Percentiles rank a stretch among this genome's conserved stretches.
Evolutionary conservation across 2,888 invertebrate species (phyloP).

Genomic region (Cacoxenus indagator): DNA sequence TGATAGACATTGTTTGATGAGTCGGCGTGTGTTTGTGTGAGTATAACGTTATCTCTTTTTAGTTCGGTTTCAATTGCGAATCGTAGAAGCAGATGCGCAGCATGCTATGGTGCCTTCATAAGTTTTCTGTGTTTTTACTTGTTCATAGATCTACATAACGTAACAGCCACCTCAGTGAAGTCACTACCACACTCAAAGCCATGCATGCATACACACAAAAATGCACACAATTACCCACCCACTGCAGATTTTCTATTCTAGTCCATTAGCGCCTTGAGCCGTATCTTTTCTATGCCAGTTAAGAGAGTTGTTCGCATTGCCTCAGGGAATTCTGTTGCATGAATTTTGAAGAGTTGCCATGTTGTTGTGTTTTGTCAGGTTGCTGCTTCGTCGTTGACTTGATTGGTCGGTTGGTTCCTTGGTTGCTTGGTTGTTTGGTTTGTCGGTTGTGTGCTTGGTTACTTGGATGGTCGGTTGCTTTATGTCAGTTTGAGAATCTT

Average conservation of each 20-base stretch:
- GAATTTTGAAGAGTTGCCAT: constrained; percentile 59
- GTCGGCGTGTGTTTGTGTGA: too few relatives aligned
- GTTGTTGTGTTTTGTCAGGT: constrained; percentile 36
- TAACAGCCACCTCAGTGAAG: too few relatives aligned
- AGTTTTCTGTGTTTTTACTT: too few relatives aligned
- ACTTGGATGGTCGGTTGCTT: neutral
- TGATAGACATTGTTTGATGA: constrained; percentile 13
- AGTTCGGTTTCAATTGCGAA: too few relatives aligned
- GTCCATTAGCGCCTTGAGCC: constrained; percentile 56
- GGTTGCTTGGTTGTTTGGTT: neutral
- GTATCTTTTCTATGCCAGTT: constrained; percentile 68
- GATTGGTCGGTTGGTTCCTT: neutral
- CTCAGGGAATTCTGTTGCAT: constrained; percentile 61
- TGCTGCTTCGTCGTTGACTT: constrained; percentile 21
- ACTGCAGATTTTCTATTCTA: constrained; percentile 67
- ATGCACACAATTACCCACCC: constrained; percentile 28
- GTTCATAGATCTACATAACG: too few relatives aligned
- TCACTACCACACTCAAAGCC: too few relatives aligned
- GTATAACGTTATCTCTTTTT: too few relatives aligned
- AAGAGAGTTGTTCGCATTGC: constrained; percentile 61
- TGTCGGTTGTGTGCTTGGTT: neutral
- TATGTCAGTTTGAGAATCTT: neutral
- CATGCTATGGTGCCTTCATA: too few relatives aligned
- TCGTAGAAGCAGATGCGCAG: too few relatives aligned
- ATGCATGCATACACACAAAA: constrained; percentile 23